phyloP scores from a whole-genome alignment of 2,888 invertebrate genomes.

The Lysandra coridon region DNA sequence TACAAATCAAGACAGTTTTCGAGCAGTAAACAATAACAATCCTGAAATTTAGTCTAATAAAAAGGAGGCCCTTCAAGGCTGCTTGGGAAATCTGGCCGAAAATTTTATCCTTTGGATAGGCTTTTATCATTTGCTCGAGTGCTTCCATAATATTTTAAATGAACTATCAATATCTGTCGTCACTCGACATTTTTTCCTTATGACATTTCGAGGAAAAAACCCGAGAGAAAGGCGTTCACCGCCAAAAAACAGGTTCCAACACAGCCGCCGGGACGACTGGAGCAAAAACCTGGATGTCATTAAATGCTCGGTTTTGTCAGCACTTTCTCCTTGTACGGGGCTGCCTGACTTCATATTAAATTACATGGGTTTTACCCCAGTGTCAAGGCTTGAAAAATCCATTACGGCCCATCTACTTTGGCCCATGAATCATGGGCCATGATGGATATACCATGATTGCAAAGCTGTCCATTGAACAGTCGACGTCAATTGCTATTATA shows the following conservation, averaged over 20 bases:
- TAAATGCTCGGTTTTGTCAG: constrained; percentile 16
- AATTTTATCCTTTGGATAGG: background rate
- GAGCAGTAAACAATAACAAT: background rate
- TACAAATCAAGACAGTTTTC: background rate
- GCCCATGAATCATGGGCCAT: too few species aligned
- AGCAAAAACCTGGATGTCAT: constrained; percentile 55
- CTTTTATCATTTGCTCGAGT: background rate
- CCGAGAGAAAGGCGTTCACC: constrained; percentile 56
- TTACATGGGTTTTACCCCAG: background rate
- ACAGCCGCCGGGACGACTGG: constrained; percentile 53
- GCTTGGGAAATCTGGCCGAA: background rate
- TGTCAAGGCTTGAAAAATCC: background rate
- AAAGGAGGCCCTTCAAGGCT: background rate
- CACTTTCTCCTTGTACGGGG: constrained; percentile 16
- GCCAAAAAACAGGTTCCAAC: constrained; percentile 57
- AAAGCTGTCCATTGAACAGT: too few species aligned
- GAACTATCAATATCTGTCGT: constrained; percentile 3
- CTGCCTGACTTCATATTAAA: background rate
- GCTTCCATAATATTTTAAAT: background rate
- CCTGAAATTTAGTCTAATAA: background rate
- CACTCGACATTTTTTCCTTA: constrained; percentile 47
- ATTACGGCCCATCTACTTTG: too few species aligned
- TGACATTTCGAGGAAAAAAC: constrained; percentile 51
- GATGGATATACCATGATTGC: too few species aligned
- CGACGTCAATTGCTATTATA: too few species aligned